Conservation (phyloP, 2,113 vertebrate species). For the Podarcis muralis region DNA sequence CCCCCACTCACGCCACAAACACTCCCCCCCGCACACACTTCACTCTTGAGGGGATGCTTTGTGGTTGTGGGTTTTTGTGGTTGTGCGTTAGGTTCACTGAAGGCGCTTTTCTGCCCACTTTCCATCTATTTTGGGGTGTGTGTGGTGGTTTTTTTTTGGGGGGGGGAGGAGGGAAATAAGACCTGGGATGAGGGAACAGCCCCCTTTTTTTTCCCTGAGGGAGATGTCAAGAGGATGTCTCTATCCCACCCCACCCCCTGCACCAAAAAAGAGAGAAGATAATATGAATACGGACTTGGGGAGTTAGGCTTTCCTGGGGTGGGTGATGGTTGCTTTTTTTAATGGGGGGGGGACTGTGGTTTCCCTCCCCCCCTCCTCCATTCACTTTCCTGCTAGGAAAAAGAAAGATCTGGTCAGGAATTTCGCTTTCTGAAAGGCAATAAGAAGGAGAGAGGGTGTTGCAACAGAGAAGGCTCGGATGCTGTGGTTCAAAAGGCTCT, state of each 20-base stretch:
- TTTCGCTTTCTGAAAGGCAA: not conserved
- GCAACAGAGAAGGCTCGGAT: not conserved
- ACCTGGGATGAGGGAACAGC: not conserved
- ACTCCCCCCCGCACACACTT: too few relatives aligned
- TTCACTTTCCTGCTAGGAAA: not conserved
- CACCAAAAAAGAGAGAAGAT: not conserved
- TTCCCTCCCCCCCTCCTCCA: too few relatives aligned
- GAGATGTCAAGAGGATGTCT: not conserved
- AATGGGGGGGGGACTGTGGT: not conserved
- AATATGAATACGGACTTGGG: not conserved
- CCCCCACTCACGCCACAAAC: not conserved
- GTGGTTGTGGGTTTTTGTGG: too few relatives aligned
- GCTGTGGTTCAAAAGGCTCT: not conserved
- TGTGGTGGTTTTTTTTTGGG: not conserved
- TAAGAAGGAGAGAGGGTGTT: not conserved
- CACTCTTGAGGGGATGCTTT: too few relatives aligned
- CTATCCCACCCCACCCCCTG: too few relatives aligned
- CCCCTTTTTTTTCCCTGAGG: not conserved
- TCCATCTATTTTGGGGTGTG: not conserved
- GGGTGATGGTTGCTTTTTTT: not conserved
- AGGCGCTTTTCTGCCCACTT: too few relatives aligned
- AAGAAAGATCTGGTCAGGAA: not conserved
- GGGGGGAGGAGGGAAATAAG: not conserved
- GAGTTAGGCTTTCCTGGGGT: not conserved
- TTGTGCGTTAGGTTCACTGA: not conserved